These are phyloP conservation scores for Carterocephalus palaemon DNA, from an alignment of 2,888 invertebrate genomes.

Conservation along the genomic window DNA sequence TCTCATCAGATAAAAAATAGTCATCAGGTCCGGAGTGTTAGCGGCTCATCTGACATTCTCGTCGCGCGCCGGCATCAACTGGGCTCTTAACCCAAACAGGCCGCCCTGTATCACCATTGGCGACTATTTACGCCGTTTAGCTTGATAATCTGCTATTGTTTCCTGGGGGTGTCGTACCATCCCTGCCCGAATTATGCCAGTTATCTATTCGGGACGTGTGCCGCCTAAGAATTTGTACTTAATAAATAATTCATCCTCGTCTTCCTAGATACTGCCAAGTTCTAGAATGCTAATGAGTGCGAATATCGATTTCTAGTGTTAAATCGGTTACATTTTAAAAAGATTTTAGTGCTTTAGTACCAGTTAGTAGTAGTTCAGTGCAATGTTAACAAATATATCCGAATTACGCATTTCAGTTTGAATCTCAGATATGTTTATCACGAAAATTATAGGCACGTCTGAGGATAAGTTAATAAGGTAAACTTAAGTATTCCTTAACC, in stretches of 20 bases:
- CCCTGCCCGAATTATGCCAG: slow-evolving; percentile 73
- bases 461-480: too few species aligned
- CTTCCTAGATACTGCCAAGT: slow-evolving; percentile 31
- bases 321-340: too few species aligned
- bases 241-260: slow-evolving; percentile 50
- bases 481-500: too few species aligned
- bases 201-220: slow-evolving; percentile 72
- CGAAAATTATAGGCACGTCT: too few species aligned
- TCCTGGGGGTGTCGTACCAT: slow-evolving; percentile 61
- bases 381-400: too few species aligned
- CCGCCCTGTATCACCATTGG: slow-evolving; percentile 61
- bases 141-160: slow-evolving; percentile 78
- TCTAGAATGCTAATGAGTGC: slow-evolving; percentile 24
- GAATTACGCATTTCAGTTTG: too few species aligned
- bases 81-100: slow-evolving; percentile 66
- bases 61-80: slow-evolving; percentile 65
- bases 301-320: too few species aligned
- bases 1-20: too few species aligned
- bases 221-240: slow-evolving; percentile 66
- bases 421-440: too few species aligned
- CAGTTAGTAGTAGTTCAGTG: too few species aligned
- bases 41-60: slow-evolving; percentile 69
- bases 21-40: slow-evolving; percentile 25
- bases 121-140: slow-evolving; percentile 76
- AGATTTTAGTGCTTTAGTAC: too few species aligned